phyloP scores from a whole-genome alignment of 1,140 invertebrate genomes.

The Camponotus floridanus region DNA sequence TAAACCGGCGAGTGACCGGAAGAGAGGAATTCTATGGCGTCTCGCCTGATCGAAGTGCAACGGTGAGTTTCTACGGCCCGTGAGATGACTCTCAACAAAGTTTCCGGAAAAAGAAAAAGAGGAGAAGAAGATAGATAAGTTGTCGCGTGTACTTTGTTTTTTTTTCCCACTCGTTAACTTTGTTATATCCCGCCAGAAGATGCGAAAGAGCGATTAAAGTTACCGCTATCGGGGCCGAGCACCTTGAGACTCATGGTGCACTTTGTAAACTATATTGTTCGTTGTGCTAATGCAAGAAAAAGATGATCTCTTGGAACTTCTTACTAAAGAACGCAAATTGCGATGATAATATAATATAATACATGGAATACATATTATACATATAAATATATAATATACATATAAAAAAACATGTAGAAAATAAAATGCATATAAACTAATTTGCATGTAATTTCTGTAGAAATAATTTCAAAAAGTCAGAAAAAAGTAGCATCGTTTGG shows the following conservation, averaged over 20 bases:
- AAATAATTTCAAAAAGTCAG: not conserved
- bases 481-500: not conserved
- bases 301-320: conserved; percentile 29
- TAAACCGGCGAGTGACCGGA: conserved; percentile 43
- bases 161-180: conserved; percentile 19
- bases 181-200: conserved; percentile 36
- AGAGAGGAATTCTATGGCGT: conserved; percentile 39
- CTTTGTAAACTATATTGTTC: conserved; percentile 31
- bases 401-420: no score
- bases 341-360: no score
- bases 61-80: conserved; percentile 12
- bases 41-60: conserved; percentile 36
- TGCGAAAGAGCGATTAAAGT: conserved; percentile 53
- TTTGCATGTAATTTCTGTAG: not conserved
- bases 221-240: conserved; percentile 15
- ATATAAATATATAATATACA: not conserved
- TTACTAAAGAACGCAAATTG: not conserved
- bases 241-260: conserved; percentile 17
- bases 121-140: conserved; percentile 16
- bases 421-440: not conserved
- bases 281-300: conserved; percentile 17
- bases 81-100: conserved; percentile 54
- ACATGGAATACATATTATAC: not conserved
- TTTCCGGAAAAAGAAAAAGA: conserved; percentile 34
- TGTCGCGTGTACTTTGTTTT: conserved; percentile 13